Evolutionary conservation across 1,140 invertebrate species (phyloP).

Genomic region (Drosophila novamexicana): DNA sequence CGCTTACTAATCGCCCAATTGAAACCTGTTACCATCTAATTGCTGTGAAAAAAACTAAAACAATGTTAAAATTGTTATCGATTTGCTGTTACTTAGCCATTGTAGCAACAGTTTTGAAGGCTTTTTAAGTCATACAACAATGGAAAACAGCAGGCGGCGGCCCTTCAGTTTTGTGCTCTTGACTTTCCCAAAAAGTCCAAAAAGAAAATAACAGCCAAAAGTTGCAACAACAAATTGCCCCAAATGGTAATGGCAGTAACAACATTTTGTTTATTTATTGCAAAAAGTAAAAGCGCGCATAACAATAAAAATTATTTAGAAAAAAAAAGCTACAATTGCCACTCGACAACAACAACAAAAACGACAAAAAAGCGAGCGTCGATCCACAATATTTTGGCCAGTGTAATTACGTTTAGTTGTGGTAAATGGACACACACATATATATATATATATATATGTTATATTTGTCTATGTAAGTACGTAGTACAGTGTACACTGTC

Average conservation of each 20-base stretch:
- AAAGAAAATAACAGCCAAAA: constrained; percentile 11
- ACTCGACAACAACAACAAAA: constrained; percentile 21
- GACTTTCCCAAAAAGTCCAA: constrained; percentile 35
- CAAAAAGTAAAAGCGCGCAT: constrained; percentile 45
- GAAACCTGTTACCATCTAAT: constrained; percentile 25
- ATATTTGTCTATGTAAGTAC: not conserved
- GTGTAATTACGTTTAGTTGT: constrained; percentile 24
- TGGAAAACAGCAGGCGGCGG: constrained; percentile 15
- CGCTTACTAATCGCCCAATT: constrained; percentile 15
- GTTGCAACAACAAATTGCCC: constrained; percentile 8
- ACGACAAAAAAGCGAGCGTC: not conserved
- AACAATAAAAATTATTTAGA: constrained; percentile 20
- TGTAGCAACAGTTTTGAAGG: constrained; percentile 1
- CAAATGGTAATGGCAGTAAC: constrained; percentile 15
- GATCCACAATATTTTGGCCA: constrained; percentile 30
- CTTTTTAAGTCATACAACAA: not conserved
- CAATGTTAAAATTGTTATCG: constrained; percentile 20
- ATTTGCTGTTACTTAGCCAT: not conserved
- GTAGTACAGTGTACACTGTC: constrained; percentile 2
- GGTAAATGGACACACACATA: not conserved
- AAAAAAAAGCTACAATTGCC: constrained; percentile 15
- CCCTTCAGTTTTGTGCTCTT: constrained; percentile 23
- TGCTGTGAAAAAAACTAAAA: constrained; percentile 3
- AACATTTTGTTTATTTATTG: constrained; percentile 27
- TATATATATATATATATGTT: not conserved